phyloP scores from a whole-genome alignment of 2,113 vertebrate genomes.

The Geococcyx californianus region DNA sequence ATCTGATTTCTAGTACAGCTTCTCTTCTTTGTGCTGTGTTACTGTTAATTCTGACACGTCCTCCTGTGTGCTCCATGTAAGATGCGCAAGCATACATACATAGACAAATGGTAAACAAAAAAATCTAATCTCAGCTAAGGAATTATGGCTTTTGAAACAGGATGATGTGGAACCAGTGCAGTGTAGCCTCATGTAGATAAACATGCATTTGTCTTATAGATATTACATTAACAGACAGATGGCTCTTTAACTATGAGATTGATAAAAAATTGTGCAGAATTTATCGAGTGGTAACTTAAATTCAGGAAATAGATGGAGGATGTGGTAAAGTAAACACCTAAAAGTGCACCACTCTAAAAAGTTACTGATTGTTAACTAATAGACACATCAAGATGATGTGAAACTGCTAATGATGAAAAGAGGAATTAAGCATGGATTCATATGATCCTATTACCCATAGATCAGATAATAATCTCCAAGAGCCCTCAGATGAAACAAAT shows the following conservation, averaged over 20 bases:
- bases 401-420: neutral
- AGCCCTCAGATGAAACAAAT: neutral
- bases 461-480: neutral
- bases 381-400: neutral
- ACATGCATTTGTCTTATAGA: slow-evolving; percentile 40
- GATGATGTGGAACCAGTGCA: slow-evolving; percentile 4
- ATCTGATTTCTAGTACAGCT: neutral
- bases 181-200: slow-evolving; percentile 24
- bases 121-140: slow-evolving; percentile 23
- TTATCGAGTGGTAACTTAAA: neutral
- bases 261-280: neutral
- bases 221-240: neutral
- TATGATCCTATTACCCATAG: neutral
- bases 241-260: neutral
- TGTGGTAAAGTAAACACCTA: neutral
- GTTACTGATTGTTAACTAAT: neutral
- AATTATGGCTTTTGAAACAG: neutral
- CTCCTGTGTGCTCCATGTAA: neutral
- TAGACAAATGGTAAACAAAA: slow-evolving; percentile 3
- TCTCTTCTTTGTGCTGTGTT: neutral
- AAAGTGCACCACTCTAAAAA: neutral
- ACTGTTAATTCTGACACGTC: neutral
- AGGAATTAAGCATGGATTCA: neutral
- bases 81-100: neutral
- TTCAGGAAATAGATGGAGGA: neutral